Base-by-base conservation (phyloP, 2,888 invertebrate species). In the Boloria euphrosyne region DNA sequence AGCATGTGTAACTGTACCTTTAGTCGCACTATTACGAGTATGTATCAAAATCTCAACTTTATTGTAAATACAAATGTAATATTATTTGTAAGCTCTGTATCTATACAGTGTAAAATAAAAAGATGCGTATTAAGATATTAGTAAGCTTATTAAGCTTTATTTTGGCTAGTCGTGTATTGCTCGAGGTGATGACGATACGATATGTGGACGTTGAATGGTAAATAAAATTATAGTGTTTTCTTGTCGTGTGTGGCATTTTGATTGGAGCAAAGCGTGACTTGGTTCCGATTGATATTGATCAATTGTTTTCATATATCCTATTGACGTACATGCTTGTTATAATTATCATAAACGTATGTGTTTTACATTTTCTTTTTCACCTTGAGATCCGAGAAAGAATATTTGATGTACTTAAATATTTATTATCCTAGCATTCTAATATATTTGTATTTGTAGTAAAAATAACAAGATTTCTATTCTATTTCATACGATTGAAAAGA, bases 131-230 rank as follows among this genome's bases (percentile, higher is more conserved):
- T 47, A 17, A 49, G 31, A 4, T 31, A 31, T 59, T 47, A 59
- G 3, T 49, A 31, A 59, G 27, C 47, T 73, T 57, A 74, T 83
- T 84, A 80, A 87, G 88, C 85, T 85, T 80, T 81, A 75, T 81
- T 81, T 82, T 79, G 69, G 70, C 76, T 49, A 82, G 82, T 90
- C 90, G 90, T 90, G 90, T 85, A 84, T 89, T 78, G 89, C 90
- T 90, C 74, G 78, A 78, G 90, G 90, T 87, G 85, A 80, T 82
- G 84, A 76, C 68, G 80, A 78, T 87, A 76, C 68, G 80, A 78
- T 87, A 82, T 85, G 77, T 76, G 79, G 73, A 73, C 71, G 76
- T 76, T 73, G 73, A 79, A 80, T 78, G 76, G 77, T 83, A 78
- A 80, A 78, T 75, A 75, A 80, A 82, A 84, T 83, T 80, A 80